phyloP scores from a whole-genome alignment of 2,888 invertebrate genomes.

The Conchocele bisecta region DNA sequence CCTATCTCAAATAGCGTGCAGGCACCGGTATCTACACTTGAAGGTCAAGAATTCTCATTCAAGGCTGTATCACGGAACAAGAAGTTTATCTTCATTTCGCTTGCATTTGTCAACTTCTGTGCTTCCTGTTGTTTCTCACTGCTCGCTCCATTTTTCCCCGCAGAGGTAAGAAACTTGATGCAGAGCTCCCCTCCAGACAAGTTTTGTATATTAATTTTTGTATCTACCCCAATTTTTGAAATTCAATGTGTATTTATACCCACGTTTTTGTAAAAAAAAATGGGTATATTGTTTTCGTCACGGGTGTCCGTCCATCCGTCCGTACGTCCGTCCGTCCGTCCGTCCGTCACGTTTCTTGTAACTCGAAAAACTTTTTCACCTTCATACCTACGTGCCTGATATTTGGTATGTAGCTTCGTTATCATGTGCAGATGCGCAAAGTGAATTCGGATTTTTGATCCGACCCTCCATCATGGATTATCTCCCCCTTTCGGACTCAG shows the following conservation, averaged over 20 bases:
- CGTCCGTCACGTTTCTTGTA: neutral
- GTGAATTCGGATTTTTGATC: too few species aligned
- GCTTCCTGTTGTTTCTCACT: constrained; percentile 69
- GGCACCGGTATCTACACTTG: constrained; percentile 3
- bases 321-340: too few species aligned
- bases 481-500: too few species aligned
- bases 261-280: neutral
- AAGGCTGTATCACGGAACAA: constrained; percentile 48
- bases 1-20: neutral
- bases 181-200: neutral
- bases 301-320: too few species aligned
- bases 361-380: neutral
- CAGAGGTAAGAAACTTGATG: constrained; percentile 62
- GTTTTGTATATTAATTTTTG: neutral
- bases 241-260: too few species aligned
- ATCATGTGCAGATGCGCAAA: too few species aligned
- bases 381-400: neutral
- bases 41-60: constrained; percentile 61
- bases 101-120: constrained; percentile 71
- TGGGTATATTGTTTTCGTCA: too few species aligned
- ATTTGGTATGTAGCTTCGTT: too few species aligned
- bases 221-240: too few species aligned
- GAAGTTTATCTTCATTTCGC: constrained; percentile 63
- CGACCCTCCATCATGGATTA: too few species aligned
- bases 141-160: constrained; percentile 73